A percentile compares a stretch with the other conserved stretches of the same genome.
These are phyloP conservation scores for Drosophila cyrtoloma DNA, from an alignment of 2,888 invertebrate genomes.

Conservation along the genomic window DNA sequence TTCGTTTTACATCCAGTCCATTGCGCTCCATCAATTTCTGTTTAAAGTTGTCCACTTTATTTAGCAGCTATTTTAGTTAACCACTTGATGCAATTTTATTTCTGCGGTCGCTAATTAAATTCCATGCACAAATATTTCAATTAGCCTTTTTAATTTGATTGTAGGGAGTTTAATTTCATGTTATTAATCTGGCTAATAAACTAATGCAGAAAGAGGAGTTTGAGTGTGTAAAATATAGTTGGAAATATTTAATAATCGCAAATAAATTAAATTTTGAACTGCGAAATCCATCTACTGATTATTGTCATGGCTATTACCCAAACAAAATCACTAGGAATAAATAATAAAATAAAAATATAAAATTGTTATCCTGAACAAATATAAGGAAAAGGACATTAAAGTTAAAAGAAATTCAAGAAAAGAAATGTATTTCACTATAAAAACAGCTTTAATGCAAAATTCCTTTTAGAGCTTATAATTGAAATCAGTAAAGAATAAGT, in stretches of 20 bases:
- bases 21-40: slow-evolving; percentile 50
- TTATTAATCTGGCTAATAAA: slow-evolving; percentile 35
- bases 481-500: background rate
- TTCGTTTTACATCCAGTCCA: slow-evolving; percentile 33
- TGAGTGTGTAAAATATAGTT: background rate
- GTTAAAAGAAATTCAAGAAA: background rate
- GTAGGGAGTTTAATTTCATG: slow-evolving; percentile 7
- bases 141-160: slow-evolving; percentile 65
- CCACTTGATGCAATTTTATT: slow-evolving; percentile 37
- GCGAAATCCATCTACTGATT: background rate
- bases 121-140: slow-evolving; percentile 58
- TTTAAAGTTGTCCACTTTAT: slow-evolving; percentile 52
- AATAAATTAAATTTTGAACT: background rate
- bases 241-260: background rate
- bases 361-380: background rate
- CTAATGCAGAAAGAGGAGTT: background rate
- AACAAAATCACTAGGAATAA: background rate
- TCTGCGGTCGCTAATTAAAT: slow-evolving; percentile 60
- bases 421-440: background rate
- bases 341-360: background rate
- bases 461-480: background rate
- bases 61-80: slow-evolving; percentile 41
- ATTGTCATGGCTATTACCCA: background rate
- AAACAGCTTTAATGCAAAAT: background rate
- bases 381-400: background rate